Base-by-base conservation (phyloP, 1,140 invertebrate species). In the Vanessa tameamea region DNA sequence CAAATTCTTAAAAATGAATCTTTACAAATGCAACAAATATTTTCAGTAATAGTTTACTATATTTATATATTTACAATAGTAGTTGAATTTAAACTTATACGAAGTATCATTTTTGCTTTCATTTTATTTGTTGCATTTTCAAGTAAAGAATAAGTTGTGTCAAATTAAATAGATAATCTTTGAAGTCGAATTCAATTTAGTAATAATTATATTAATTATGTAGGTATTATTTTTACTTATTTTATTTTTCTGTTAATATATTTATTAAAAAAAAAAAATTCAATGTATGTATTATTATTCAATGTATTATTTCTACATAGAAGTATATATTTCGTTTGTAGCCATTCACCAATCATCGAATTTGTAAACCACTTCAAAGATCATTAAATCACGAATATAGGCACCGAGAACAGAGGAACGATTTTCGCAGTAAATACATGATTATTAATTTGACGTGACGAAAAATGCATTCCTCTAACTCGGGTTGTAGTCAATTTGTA, bases 401-500 rank as follows among this genome's bases (percentile, higher is more conserved):
- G 12, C 11, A 23, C 31, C 26, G 26, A 61, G 57, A 26, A 31
- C 2, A 61, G 31, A n/a, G 57, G 57, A 61, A 61, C 31, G 3
- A 61, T 37, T 61, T 61, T 14, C 31, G 14, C 11, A 57, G 23
- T 26, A 31, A 14, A 61, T 37, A 6, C 12, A 57, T 8, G 0
- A 51, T 69, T 59, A 12, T 57, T 26, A 20, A 23, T 57, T 7
- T 31, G 26, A 31, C 26, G 7, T 23, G 5, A 8, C 20, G n/a
- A 47, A 11, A 73, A 68, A 72, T 50, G n/a, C 23, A 53, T 66
- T 73, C 71, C 66, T 69, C 47, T 67, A 70, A 16, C 57, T 31
- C 57, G 4, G 23, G 4, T 15, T 1, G 31, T 16, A 47, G 48
- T 67, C 1, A 64, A 23, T 31, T 51, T 9, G 23, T n/a, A 65